phyloP scores from a whole-genome alignment of 2,888 invertebrate genomes.

The Anorthoa munda region DNA sequence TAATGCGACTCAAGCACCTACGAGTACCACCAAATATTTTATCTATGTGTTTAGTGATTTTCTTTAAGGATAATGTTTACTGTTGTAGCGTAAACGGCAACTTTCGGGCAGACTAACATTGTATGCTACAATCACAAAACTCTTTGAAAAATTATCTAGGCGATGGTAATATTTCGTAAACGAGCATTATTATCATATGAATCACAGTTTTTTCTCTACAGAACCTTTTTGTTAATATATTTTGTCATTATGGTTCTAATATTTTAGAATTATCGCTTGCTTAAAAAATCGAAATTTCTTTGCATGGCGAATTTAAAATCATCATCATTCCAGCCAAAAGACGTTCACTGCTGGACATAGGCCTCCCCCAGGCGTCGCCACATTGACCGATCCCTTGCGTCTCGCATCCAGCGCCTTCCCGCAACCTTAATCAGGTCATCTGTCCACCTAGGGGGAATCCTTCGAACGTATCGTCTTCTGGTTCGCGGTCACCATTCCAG shows the following conservation, averaged over 20 bases:
- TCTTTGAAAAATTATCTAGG: constrained; percentile 11
- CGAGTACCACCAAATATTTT: background rate
- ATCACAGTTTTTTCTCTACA: too few relatives aligned
- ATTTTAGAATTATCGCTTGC: background rate
- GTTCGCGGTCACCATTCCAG: too few relatives aligned
- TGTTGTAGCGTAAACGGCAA: background rate
- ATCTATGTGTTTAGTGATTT: constrained; percentile 3
- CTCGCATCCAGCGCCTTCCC: too few relatives aligned
- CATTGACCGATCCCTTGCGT: too few relatives aligned
- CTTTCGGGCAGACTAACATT: background rate
- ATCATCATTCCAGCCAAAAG: too few relatives aligned
- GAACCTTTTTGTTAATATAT: too few relatives aligned
- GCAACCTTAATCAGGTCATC: too few relatives aligned
- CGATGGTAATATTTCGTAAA: background rate
- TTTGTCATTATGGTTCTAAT: background rate
- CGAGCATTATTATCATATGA: background rate
- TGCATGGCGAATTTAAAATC: constrained; percentile 5
- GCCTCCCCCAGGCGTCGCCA: too few relatives aligned
- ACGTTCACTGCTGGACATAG: too few relatives aligned
- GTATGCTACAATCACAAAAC: background rate
- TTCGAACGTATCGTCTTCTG: too few relatives aligned
- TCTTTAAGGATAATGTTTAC: background rate
- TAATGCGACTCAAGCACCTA: too few relatives aligned
- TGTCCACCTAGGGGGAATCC: too few relatives aligned
- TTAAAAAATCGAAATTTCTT: background rate